phyloP scores from a whole-genome alignment of 2,797 vertebrate genomes.

The Ammospiza maritima region DNA sequence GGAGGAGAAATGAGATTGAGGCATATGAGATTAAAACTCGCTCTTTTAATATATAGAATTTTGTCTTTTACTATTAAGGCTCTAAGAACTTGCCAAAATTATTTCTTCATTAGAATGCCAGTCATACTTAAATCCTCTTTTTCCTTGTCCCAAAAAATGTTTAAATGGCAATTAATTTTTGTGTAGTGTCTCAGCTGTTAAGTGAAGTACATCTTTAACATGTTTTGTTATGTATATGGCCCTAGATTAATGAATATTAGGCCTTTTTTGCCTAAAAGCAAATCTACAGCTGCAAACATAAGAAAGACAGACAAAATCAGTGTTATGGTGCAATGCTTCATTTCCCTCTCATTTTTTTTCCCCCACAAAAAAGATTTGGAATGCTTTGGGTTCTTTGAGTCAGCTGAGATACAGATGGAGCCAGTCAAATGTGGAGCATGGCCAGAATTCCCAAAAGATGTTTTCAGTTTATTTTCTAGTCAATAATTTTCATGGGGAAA shows the following conservation, averaged over 20 bases:
- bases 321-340: background rate
- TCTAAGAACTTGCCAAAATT: background rate
- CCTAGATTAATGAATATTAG: background rate
- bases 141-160: background rate
- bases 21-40: background rate
- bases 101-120: background rate
- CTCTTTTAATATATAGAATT: background rate
- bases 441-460: background rate
- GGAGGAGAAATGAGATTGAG: background rate
- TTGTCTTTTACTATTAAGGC: background rate
- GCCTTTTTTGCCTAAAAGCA: background rate
- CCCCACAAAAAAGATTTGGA: background rate
- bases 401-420: constrained; percentile 31
- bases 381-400: background rate
- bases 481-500: background rate
- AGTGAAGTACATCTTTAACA: background rate
- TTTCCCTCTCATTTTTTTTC: background rate
- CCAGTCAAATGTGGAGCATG: background rate
- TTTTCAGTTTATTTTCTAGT: constrained; percentile 41
- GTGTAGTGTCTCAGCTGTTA: background rate
- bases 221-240: background rate
- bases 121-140: background rate
- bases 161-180: background rate
- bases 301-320: background rate
- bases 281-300: background rate